Conservation (phyloP, 2,113 vertebrate species). For the Ornithorhynchus anatinus region DNA sequence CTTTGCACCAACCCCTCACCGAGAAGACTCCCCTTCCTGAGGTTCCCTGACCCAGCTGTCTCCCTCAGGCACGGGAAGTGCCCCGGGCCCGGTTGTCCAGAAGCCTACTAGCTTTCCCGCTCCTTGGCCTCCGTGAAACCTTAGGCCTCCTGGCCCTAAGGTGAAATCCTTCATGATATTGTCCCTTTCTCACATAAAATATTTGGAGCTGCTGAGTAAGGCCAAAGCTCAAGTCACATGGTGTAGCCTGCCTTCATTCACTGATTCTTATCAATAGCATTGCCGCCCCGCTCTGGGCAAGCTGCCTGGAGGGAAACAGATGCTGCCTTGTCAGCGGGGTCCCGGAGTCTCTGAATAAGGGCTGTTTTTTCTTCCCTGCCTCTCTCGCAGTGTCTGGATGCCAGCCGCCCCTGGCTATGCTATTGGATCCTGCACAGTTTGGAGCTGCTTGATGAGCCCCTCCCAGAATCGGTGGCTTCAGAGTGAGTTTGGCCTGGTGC, state of each 20-base stretch:
- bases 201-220: background rate
- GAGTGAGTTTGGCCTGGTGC: conserved; percentile 79
- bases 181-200: background rate
- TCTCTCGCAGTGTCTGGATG: conserved; percentile 87
- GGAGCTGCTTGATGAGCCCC: conserved; percentile 89
- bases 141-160: background rate
- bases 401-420: conserved; percentile 97
- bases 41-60: no score
- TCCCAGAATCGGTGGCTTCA: conserved; percentile 81
- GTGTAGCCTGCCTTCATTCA: background rate
- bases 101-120: no score
- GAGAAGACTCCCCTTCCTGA: no score
- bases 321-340: conserved; percentile 1
- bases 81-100: no score
- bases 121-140: background rate
- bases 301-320: background rate
- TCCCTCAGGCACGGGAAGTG: no score
- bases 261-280: background rate
- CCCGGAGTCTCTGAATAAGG: conserved; percentile 7
- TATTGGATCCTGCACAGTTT: conserved; percentile 98
- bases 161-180: background rate
- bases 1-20: no score
- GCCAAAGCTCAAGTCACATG: background rate
- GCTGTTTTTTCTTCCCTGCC: conserved; percentile 27
- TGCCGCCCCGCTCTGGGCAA: background rate